These are phyloP conservation scores for Sinohyriopsis cumingii DNA, from an alignment of 2,888 invertebrate species.

Conservation along the genomic window DNA sequence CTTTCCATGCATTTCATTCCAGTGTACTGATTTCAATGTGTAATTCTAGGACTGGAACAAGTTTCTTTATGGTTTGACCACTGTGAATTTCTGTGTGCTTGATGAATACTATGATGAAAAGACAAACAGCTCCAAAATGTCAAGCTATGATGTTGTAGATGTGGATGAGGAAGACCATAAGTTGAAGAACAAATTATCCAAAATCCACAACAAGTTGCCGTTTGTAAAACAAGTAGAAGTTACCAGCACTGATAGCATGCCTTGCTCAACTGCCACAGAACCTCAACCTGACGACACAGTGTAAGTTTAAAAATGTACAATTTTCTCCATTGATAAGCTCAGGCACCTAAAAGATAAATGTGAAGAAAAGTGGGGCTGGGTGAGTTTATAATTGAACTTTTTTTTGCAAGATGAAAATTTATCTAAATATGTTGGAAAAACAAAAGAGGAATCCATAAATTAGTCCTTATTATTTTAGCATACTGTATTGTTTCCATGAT, in stretches of 20 bases:
- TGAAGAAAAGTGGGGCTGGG: no score
- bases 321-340: no score
- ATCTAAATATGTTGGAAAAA: no score
- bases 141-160: constrained; percentile 1
- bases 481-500: no score
- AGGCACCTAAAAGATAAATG: no score
- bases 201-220: constrained; percentile 25
- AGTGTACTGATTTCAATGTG: background rate
- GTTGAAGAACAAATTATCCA: constrained; percentile 22
- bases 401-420: no score
- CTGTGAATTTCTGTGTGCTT: constrained; percentile 65
- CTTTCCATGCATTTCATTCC: no score
- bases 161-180: constrained; percentile 15
- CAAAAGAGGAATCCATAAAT: no score
- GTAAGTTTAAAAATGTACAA: constrained; percentile 22
- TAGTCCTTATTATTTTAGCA: no score
- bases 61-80: constrained; percentile 66
- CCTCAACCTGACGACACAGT: constrained; percentile 25
- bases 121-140: no score
- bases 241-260: background rate
- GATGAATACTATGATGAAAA: constrained; percentile 9
- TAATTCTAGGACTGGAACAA: constrained; percentile 69
- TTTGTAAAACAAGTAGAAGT: constrained; percentile 4
- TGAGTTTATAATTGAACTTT: no score
- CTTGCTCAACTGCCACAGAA: background rate